These are phyloP conservation scores for Dyspetes luteomarginatus DNA, from an alignment of 2,888 invertebrate species.

Conservation along the genomic window DNA sequence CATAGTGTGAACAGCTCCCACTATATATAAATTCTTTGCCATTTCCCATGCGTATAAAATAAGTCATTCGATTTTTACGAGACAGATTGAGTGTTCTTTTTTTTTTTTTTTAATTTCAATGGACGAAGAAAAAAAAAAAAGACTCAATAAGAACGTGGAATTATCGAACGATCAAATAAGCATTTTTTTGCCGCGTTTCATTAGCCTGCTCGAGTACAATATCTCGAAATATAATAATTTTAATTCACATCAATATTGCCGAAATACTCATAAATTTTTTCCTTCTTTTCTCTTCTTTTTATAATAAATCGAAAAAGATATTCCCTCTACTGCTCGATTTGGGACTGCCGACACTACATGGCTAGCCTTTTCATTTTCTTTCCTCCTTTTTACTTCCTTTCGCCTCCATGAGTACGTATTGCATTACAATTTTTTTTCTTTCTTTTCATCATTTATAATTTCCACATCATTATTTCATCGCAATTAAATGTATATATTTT, in stretches of 20 bases:
- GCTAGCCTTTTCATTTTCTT: constrained; percentile 69
- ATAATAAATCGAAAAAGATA: constrained; percentile 28
- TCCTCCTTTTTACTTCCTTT: constrained; percentile 52
- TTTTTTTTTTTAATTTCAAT: constrained; percentile 22
- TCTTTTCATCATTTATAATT: constrained; percentile 60
- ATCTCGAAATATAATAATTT: constrained; percentile 42
- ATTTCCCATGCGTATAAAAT: constrained; percentile 52
- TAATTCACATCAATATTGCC: constrained; percentile 59
- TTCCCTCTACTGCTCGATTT: constrained; percentile 42
- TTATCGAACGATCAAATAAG: constrained; percentile 30
- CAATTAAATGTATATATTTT: constrained; percentile 59
- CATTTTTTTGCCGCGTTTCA: constrained; percentile 14
- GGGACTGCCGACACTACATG: constrained; percentile 75
- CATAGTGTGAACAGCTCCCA: constrained; percentile 73
- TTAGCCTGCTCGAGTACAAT: constrained; percentile 5
- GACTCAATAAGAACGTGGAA: too few relatives aligned
- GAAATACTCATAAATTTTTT: constrained; percentile 22
- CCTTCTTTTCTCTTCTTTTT: constrained; percentile 5
- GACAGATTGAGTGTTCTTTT: constrained; percentile 55
- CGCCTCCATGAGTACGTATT: constrained; percentile 76
- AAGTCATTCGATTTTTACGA: constrained; percentile 23
- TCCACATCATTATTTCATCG: constrained; percentile 62
- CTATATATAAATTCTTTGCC: constrained; percentile 70
- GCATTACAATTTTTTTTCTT: constrained; percentile 73
- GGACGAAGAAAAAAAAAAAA: constrained; percentile 41